These are phyloP conservation scores for Asarcornis scutulata DNA, from an alignment of 2,113 vertebrate genomes.

Conservation along the genomic window DNA sequence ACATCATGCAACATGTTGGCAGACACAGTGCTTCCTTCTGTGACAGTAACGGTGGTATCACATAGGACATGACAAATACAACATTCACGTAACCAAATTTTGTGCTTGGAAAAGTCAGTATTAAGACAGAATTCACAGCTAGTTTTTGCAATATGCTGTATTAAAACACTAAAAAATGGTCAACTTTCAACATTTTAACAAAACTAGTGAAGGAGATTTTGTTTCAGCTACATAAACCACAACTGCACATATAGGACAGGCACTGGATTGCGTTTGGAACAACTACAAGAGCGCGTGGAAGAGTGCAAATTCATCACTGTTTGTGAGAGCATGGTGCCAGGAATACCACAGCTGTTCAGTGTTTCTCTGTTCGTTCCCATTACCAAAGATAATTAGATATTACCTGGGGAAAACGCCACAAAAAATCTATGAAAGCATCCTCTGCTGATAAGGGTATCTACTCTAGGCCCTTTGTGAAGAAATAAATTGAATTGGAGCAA, in stretches of 20 bases:
- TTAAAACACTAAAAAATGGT: background rate
- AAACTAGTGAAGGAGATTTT: background rate
- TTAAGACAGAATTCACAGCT: background rate
- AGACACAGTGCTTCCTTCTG: background rate
- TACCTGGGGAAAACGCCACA: background rate
- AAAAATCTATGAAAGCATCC: constrained; percentile 9
- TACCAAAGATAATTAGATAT: background rate
- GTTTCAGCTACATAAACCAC: background rate
- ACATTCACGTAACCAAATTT: background rate
- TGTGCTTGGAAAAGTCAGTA: background rate
- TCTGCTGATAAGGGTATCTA: constrained; percentile 17
- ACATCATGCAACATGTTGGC: background rate
- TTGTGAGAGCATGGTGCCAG: background rate
- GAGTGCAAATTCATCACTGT: fast-evolving
- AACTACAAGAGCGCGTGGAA: background rate
- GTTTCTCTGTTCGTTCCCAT: background rate
- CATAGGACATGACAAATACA: background rate
- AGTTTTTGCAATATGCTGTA: background rate
- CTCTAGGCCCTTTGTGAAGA: background rate
- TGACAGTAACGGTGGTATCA: background rate
- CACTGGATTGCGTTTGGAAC: background rate
- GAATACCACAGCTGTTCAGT: background rate
- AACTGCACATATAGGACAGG: background rate
- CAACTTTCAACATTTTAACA: background rate
- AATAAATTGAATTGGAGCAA: constrained; percentile 24